phyloP scores from a whole-genome alignment of 2,113 vertebrate genomes.

The Crypturellus undulatus region DNA sequence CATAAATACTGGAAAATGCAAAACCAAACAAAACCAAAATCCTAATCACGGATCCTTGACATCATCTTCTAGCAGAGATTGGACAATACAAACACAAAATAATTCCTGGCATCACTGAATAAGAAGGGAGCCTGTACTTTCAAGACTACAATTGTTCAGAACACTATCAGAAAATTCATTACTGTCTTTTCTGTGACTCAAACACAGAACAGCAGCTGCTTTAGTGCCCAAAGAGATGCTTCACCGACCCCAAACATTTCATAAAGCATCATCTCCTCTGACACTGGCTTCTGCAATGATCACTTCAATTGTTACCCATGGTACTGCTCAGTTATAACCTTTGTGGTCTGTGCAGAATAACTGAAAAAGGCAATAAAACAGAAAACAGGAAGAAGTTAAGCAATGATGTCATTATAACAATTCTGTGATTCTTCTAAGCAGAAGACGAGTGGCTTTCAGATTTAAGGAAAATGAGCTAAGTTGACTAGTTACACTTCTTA shows the following conservation, averaged over 20 bases:
- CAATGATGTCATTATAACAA: background rate
- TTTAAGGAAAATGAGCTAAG: background rate
- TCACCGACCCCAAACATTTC: background rate
- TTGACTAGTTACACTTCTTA: background rate
- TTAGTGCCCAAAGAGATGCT: background rate
- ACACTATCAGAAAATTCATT: background rate
- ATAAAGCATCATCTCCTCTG: background rate
- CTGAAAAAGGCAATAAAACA: background rate
- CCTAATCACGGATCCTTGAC: background rate
- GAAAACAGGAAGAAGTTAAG: background rate
- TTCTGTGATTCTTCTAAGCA: background rate
- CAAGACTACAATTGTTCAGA: background rate
- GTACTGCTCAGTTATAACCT: background rate
- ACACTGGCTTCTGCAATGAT: background rate
- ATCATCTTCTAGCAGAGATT: background rate
- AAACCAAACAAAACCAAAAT: background rate
- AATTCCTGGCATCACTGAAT: background rate
- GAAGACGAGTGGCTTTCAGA: background rate
- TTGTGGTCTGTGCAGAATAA: background rate
- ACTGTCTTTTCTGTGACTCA: background rate
- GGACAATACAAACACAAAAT: background rate
- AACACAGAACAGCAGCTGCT: background rate
- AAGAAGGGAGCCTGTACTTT: background rate
- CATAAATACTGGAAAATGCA: background rate
- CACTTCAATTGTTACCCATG: background rate